These are phyloP conservation scores for Cichlasoma orientale DNA, from an alignment of 2,797 vertebrate species.

Conservation along the genomic window DNA sequence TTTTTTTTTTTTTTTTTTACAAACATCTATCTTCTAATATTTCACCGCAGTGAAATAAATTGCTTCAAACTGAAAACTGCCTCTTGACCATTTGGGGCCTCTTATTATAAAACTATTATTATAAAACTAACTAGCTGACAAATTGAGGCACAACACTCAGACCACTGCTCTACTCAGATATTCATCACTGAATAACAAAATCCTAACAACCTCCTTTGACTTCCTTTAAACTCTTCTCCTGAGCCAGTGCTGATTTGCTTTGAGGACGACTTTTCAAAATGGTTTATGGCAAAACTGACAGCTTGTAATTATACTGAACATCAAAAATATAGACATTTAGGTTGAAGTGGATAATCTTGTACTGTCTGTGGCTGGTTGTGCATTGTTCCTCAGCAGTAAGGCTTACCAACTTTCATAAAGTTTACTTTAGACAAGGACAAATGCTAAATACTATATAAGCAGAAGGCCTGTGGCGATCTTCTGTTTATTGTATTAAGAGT, in stretches of 20 bases:
- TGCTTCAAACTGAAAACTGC: fast-evolving
- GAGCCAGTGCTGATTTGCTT: not conserved
- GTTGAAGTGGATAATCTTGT: not conserved
- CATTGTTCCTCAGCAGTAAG: not conserved
- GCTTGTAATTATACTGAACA: constrained; percentile 10
- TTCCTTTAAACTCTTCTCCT: constrained; percentile 1
- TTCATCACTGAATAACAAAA: constrained; percentile 22
- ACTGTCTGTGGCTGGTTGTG: not conserved
- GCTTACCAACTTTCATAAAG: not conserved
- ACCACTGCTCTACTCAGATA: constrained; percentile 4
- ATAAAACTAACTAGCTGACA: constrained; percentile 11
- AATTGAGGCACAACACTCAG: not conserved
- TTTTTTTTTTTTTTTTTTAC: not conserved
- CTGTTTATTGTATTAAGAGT: not conserved
- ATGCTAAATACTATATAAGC: not conserved
- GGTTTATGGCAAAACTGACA: not conserved
- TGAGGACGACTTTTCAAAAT: not conserved
- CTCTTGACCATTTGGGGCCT: not conserved
- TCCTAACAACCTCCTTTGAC: not conserved
- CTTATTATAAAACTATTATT: constrained; percentile 2
- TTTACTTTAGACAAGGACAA: constrained; percentile 3
- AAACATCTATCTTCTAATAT: not conserved
- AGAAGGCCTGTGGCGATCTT: not conserved
- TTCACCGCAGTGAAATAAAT: not conserved
- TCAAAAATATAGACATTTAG: not conserved